Percentiles rank a stretch among this genome's conserved stretches.
Evolutionary conservation across 2,797 vertebrate species (phyloP).

Genomic region (Phalloptychus januarius): DNA sequence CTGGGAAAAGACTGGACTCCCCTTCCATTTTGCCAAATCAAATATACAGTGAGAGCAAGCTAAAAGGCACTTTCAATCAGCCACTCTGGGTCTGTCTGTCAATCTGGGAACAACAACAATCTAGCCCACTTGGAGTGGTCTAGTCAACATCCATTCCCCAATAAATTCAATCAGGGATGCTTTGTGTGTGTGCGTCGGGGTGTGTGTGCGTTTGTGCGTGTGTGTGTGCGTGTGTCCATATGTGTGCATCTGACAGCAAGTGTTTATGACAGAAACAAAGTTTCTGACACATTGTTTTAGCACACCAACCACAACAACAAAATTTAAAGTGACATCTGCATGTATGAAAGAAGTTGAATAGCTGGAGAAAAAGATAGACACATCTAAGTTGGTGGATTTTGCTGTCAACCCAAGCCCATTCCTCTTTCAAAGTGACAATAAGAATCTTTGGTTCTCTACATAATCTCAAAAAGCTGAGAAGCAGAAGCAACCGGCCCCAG

Average conservation of each 20-base stretch:
- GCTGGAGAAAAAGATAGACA: constrained; percentile 29
- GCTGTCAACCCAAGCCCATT: constrained; percentile 23
- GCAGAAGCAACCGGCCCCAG: constrained; percentile 71
- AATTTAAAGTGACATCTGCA: constrained; percentile 55
- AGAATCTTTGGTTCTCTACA: constrained; percentile 60
- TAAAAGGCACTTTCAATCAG: constrained; percentile 84
- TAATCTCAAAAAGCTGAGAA: constrained; percentile 67
- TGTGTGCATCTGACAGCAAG: constrained; percentile 19
- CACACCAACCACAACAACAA: constrained; percentile 40
- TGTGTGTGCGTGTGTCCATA: neutral
- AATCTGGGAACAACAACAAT: constrained; percentile 82
- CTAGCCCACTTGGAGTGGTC: constrained; percentile 79
- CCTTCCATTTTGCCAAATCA: constrained; percentile 83
- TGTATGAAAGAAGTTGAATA: constrained; percentile 46
- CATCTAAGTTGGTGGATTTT: constrained; percentile 32
- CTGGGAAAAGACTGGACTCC: constrained; percentile 80
- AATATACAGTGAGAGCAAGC: constrained; percentile 83
- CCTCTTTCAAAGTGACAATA: constrained; percentile 47
- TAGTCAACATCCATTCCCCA: constrained; percentile 82
- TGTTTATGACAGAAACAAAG: constrained; percentile 30
- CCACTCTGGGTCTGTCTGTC: constrained; percentile 78
- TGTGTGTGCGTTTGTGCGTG: constrained; percentile 26
- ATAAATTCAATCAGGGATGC: constrained; percentile 82
- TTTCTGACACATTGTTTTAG: constrained; percentile 57
- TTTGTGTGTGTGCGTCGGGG: constrained; percentile 56